Evolutionary conservation across 2,797 vertebrate species (phyloP).

Genomic region (Pantherophis alleghaniensis): DNA sequence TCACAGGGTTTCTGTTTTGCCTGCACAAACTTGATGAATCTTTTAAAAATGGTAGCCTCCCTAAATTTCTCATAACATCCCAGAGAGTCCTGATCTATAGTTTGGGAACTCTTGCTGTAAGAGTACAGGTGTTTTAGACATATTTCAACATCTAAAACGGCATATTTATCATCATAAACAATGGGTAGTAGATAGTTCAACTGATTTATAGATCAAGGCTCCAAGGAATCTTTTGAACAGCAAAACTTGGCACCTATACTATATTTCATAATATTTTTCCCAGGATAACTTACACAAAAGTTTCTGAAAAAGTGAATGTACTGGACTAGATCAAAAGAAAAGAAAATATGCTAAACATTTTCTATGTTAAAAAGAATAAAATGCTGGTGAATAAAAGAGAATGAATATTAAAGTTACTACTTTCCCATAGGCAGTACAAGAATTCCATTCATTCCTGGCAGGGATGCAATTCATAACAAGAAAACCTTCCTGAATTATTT

Average conservation of each 20-base stretch:
- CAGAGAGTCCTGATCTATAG: background rate
- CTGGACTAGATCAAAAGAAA: slow-evolving; percentile 63
- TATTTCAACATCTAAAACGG: background rate
- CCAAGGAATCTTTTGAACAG: slow-evolving; percentile 29
- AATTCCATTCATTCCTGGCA: slow-evolving; percentile 47
- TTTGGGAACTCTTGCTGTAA: background rate
- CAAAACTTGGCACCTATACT: slow-evolving; percentile 33
- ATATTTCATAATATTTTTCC: slow-evolving; percentile 45
- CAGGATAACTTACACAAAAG: slow-evolving; percentile 47
- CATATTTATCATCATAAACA: background rate
- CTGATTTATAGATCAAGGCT: background rate
- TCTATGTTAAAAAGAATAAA: slow-evolving; percentile 58
- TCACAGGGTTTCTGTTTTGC: background rate
- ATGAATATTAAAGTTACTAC: slow-evolving; percentile 37
- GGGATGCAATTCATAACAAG: slow-evolving; percentile 26
- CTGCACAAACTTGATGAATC: background rate
- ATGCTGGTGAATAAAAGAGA: slow-evolving; percentile 52
- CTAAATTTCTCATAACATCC: background rate
- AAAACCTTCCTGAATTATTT: slow-evolving; percentile 47
- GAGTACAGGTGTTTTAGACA: background rate
- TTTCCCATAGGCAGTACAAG: slow-evolving; percentile 38
- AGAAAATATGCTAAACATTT: slow-evolving; percentile 49
- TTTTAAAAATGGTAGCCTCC: background rate
- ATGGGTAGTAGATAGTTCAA: background rate
- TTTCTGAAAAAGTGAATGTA: slow-evolving; percentile 36